Evolutionary conservation across 2,888 invertebrate species (phyloP).

Genomic region (Heliconius cydno): DNA sequence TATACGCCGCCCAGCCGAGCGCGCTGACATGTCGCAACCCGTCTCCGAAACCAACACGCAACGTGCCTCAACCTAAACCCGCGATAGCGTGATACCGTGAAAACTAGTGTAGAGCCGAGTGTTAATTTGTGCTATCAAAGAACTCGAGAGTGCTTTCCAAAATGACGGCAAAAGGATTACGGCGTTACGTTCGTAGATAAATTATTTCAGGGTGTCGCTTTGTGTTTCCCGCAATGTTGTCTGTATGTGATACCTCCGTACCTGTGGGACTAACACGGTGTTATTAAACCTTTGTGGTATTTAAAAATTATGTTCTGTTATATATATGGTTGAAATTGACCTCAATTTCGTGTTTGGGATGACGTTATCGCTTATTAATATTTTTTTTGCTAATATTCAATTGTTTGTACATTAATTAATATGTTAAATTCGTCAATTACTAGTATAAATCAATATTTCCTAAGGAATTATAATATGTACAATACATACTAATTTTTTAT

Average conservation of each 20-base stretch:
- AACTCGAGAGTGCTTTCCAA: constrained; percentile 46
- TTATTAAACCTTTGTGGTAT: constrained; percentile 48
- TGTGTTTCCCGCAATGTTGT: constrained; percentile 64
- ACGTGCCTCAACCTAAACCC: constrained; percentile 47
- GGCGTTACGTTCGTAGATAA: constrained; percentile 74
- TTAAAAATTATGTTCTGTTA: constrained; percentile 35
- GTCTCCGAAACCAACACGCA: constrained; percentile 46
- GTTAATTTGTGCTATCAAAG: constrained; percentile 51
- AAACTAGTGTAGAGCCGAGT: constrained; percentile 51
- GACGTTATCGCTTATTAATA: constrained; percentile 48
- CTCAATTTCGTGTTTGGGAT: constrained; percentile 42
- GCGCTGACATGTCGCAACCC: constrained; percentile 70
- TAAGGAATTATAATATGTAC: background rate
- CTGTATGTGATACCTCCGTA: constrained; percentile 50
- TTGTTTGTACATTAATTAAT: background rate
- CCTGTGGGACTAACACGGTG: constrained; percentile 46
- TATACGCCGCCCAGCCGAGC: constrained; percentile 64
- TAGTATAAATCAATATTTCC: background rate
- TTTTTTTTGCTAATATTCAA: background rate
- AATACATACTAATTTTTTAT: too few species aligned
- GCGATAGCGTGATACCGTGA: constrained; percentile 10
- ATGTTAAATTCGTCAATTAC: background rate
- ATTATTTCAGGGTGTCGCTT: constrained; percentile 71
- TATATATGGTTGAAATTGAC: constrained; percentile 19
- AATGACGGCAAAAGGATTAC: constrained; percentile 55